phyloP scores from a whole-genome alignment of 2,888 invertebrate genomes.

The Catocala nupta region DNA sequence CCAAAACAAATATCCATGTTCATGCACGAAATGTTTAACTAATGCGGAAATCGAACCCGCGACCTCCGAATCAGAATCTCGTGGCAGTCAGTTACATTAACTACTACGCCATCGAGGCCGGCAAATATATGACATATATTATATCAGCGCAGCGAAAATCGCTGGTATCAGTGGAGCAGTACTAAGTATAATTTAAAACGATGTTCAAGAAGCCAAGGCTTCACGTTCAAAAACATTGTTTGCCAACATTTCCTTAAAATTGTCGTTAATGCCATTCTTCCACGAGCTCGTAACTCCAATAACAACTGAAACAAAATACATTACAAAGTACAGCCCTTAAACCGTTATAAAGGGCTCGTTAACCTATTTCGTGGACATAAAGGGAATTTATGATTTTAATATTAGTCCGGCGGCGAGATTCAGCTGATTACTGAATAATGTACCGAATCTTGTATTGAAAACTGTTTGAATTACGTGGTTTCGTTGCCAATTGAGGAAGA shows the following conservation, averaged over 20 bases:
- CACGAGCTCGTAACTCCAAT: slow-evolving; percentile 13
- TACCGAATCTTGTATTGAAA: slow-evolving; percentile 9
- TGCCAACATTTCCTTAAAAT: slow-evolving; percentile 5
- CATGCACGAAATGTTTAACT: too few species aligned
- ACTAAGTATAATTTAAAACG: neutral
- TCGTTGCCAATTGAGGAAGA: neutral
- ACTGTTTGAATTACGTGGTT: slow-evolving; percentile 9
- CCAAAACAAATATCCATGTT: too few species aligned
- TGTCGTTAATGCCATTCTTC: slow-evolving; percentile 12
- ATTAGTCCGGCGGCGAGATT: slow-evolving; percentile 46
- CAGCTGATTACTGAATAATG: slow-evolving; percentile 40
- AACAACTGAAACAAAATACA: slow-evolving; percentile 26
- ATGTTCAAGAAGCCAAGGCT: neutral
- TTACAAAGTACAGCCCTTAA: slow-evolving; percentile 29
- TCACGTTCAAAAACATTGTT: neutral
- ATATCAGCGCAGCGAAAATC: too few species aligned
- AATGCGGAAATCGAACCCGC: too few species aligned
- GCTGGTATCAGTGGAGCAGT: too few species aligned
- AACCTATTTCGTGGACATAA: slow-evolving; percentile 55
- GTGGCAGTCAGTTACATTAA: too few species aligned
- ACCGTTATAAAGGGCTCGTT: slow-evolving; percentile 49
- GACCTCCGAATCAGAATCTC: too few species aligned
- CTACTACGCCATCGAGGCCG: too few species aligned
- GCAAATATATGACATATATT: too few species aligned
- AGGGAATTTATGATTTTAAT: slow-evolving; percentile 61